Percentiles rank a stretch among this genome's conserved stretches.
Conservation (phyloP, 2,888 invertebrate species). For the Leptinotarsa tumamoca region DNA sequence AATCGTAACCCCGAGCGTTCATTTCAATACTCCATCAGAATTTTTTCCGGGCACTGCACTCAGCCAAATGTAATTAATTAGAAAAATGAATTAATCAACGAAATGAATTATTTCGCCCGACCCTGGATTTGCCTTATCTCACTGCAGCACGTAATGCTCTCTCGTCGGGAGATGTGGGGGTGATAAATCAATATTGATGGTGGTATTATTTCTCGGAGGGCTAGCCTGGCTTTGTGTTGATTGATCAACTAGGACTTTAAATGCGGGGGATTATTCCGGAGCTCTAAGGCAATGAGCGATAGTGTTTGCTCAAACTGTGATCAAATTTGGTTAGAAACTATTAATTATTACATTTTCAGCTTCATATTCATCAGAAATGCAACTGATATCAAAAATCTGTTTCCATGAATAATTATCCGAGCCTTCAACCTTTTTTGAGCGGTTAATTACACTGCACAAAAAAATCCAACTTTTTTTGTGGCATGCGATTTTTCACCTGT, state of each 20-base stretch:
- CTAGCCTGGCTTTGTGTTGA: slow-evolving; percentile 16
- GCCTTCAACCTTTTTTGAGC: too few species aligned
- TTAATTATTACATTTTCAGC: neutral
- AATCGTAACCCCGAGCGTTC: neutral
- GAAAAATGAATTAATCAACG: slow-evolving; percentile 22
- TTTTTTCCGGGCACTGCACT: slow-evolving; percentile 4
- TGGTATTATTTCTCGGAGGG: slow-evolving; percentile 19
- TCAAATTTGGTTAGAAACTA: neutral
- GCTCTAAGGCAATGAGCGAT: slow-evolving; percentile 8
- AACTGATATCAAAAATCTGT: too few species aligned
- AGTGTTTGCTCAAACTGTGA: neutral
- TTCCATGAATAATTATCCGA: too few species aligned
- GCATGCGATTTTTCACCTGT: too few species aligned
- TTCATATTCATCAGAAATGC: neutral
- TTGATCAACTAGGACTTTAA: slow-evolving; percentile 17
- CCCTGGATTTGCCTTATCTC: slow-evolving; percentile 19
- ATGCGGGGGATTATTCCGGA: neutral
- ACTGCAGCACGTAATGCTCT: slow-evolving; percentile 17
- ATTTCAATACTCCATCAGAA: slow-evolving; percentile 10
- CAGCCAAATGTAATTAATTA: slow-evolving; percentile 21
- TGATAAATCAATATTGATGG: slow-evolving; percentile 21
- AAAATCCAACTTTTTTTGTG: too few species aligned
- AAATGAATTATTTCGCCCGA: slow-evolving; percentile 8
- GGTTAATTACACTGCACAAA: too few species aligned
- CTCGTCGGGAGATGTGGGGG: slow-evolving; percentile 20